Conservation (phyloP, 2,113 vertebrate species). For the Origma solitaria region DNA sequence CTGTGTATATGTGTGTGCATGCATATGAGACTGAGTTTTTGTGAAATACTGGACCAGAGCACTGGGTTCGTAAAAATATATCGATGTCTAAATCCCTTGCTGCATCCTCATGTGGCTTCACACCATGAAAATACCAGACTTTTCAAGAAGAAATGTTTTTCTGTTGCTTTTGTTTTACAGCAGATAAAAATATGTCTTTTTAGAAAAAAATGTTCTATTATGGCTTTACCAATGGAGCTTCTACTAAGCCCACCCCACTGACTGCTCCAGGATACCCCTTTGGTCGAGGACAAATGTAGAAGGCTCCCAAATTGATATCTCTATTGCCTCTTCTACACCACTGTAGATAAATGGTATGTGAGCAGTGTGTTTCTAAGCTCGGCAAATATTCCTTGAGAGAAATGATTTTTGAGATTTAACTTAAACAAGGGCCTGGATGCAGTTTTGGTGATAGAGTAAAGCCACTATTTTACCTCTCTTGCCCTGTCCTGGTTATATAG, state of each 20-base stretch:
- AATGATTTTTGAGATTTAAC: background rate
- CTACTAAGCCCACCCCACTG: background rate
- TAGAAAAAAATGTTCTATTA: background rate
- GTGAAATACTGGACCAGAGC: background rate
- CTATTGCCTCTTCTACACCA: background rate
- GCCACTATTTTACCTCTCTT: background rate
- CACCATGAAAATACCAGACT: background rate
- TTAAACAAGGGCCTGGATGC: background rate
- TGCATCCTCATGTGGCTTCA: background rate
- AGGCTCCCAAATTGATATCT: background rate
- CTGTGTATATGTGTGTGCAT: background rate
- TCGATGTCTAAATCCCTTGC: background rate
- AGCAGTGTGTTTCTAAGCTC: background rate
- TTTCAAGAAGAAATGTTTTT: background rate
- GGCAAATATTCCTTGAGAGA: background rate
- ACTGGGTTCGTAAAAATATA: background rate
- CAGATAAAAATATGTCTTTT: background rate
- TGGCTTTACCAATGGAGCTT: background rate
- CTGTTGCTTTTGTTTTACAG: background rate
- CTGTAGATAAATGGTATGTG: background rate
- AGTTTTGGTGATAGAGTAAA: background rate
- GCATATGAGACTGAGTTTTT: background rate
- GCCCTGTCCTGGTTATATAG: background rate
- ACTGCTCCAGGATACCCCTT: background rate
- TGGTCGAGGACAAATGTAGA: background rate